Percentiles rank a stretch among this genome's conserved stretches.
These are phyloP conservation scores for Bombylius discolor DNA, from an alignment of 2,888 invertebrate genomes.

Conservation along the genomic window DNA sequence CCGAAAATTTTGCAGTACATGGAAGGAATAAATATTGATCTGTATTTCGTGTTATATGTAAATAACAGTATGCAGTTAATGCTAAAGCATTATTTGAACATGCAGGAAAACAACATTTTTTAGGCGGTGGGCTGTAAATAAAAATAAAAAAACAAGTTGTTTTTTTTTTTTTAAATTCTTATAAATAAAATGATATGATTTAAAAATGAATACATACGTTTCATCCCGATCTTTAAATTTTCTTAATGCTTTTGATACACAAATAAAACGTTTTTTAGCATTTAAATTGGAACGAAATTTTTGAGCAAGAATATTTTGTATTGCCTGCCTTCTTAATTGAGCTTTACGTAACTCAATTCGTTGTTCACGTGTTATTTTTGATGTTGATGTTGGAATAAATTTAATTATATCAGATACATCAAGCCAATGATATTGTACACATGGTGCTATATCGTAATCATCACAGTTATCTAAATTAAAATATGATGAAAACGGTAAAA, in stretches of 20 bases:
- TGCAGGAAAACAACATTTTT: slow-evolving; percentile 24
- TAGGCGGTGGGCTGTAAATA: slow-evolving; percentile 17
- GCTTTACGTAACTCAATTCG: slow-evolving; percentile 30
- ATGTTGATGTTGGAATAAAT: slow-evolving; percentile 14
- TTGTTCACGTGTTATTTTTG: slow-evolving; percentile 26
- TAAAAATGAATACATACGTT: slow-evolving; percentile 18
- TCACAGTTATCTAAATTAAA: slow-evolving; percentile 5
- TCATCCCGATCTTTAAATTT: slow-evolving; percentile 26
- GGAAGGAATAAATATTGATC: slow-evolving; percentile 72
- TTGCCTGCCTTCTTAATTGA: slow-evolving; percentile 28
- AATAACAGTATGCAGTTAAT: slow-evolving; percentile 61
- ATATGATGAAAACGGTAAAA: slow-evolving; percentile 14
- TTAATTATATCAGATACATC: slow-evolving; percentile 18
- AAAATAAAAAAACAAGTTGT: neutral
- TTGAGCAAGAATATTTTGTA: slow-evolving; percentile 28
- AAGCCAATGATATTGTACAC: slow-evolving; percentile 30
- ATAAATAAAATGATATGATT: neutral
- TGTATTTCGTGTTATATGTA: slow-evolving; percentile 73
- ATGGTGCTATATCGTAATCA: slow-evolving; percentile 21
- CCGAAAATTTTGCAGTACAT: slow-evolving; percentile 67
- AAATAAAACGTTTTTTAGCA: slow-evolving; percentile 27
- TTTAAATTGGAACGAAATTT: slow-evolving; percentile 25
- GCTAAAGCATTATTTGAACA: slow-evolving; percentile 29
- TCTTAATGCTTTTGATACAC: slow-evolving; percentile 29
- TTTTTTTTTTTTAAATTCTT: slow-evolving; percentile 10